Conservation (phyloP, 2,797 vertebrate genomes). For the Scolopax rusticola region DNA sequence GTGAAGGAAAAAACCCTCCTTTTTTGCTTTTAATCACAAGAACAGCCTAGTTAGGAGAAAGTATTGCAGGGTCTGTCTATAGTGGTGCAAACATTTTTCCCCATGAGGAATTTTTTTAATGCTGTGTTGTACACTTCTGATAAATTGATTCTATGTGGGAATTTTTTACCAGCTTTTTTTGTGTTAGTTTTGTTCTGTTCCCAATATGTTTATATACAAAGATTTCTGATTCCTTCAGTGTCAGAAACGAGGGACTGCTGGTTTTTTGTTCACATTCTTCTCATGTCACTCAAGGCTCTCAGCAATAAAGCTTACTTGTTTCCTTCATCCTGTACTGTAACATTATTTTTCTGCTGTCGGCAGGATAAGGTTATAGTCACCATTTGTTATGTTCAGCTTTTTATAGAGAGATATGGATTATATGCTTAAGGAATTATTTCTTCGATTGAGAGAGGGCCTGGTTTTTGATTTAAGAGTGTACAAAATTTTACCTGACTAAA, state of each 20-base stretch:
- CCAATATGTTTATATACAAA: not conserved
- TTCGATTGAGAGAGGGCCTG: not conserved
- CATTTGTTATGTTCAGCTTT: not conserved
- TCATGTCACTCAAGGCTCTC: not conserved
- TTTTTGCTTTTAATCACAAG: not conserved
- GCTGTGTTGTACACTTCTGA: not conserved
- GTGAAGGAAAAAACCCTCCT: not conserved
- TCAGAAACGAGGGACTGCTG: not conserved
- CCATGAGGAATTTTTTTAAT: not conserved
- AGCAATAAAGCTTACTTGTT: not conserved
- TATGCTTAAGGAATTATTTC: not conserved
- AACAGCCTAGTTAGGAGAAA: not conserved
- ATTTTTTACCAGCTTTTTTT: not conserved
- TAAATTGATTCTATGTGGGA: not conserved
- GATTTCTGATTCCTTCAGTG: not conserved
- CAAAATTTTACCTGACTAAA: not conserved
- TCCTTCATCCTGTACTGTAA: not conserved
- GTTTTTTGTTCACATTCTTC: not conserved
- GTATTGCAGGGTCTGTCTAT: not conserved
- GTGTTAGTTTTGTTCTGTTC: not conserved
- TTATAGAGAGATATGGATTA: not conserved
- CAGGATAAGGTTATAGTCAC: not conserved
- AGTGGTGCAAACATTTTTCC: not conserved
- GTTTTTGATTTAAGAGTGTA: not conserved
- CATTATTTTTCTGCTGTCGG: not conserved